Percentiles rank a stretch among this genome's conserved stretches.
phyloP scores from a whole-genome alignment of 2,113 vertebrate species.

The Craseonycteris thonglongyai region DNA sequence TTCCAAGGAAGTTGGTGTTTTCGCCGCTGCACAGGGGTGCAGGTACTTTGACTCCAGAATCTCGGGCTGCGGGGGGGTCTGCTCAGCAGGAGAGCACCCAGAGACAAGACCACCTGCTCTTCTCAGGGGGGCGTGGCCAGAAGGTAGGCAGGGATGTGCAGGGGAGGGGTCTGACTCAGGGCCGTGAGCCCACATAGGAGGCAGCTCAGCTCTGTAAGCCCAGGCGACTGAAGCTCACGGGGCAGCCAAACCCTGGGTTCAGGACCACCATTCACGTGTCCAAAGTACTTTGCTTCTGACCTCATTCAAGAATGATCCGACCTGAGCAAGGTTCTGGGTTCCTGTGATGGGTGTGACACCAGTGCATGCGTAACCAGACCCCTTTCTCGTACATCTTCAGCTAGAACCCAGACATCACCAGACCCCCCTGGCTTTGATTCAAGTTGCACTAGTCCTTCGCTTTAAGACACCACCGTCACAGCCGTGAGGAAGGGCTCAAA shows the following conservation, averaged over 20 bases:
- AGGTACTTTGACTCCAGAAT: neutral
- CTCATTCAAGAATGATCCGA: neutral
- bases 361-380: neutral
- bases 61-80: neutral
- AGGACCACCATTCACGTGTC: neutral
- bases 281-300: neutral
- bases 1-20: slow-evolving; percentile 16
- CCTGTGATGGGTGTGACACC: neutral
- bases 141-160: neutral
- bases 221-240: neutral
- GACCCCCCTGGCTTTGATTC: neutral
- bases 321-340: neutral
- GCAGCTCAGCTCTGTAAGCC: neutral
- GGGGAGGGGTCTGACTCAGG: neutral
- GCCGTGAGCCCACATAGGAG: neutral
- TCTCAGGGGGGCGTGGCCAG: neutral
- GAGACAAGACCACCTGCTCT: neutral
- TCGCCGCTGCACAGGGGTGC: neutral
- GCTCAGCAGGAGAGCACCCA: neutral
- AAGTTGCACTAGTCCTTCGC: neutral
- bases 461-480: neutral
- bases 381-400: neutral
- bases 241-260: neutral
- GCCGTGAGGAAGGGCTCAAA: neutral
- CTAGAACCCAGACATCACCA: no score